Evolutionary conservation across 2,113 vertebrate genomes (phyloP), one percentile per base, ranked within the genome.

Genomic region (Datnioides undecimradiatus): DNA sequence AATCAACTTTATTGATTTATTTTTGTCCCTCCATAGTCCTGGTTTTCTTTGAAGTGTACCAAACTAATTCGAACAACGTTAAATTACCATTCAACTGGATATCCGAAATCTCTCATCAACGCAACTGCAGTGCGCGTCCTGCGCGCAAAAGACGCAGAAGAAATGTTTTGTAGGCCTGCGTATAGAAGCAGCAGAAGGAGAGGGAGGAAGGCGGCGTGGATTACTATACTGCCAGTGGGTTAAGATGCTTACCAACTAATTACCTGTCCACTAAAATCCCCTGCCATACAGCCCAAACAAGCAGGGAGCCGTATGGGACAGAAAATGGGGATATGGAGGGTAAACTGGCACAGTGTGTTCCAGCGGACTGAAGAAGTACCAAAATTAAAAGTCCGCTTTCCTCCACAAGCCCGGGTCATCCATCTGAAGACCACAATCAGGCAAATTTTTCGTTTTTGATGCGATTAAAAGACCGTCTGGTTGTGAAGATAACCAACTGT

Each of bases 201-300:
- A 64, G 48, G 85, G 88, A 82, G 81, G 79, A 87, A 80, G 80
- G 75, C 29, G 25, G 77, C 73, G 62, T 90, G 90, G 94, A 95
- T 95, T 94, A 95, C 90, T 92, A 83, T 84, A 69, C 73, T 71
- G 31, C 88, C 83, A 94, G 64, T 84, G 87, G 88, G 89, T 93
- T 95, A 94, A 95, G 94, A 93, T 93, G 94, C 94, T 94, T 94
- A 94, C 81, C 21, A 91, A 91, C 91, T 94, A 93, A 93, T 93
- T 95, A 91, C 93, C 93, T 89, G 79, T 84, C 82, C 80, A 90
- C 89, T 76, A 43, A 91, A 91, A 91, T 90, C 91, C 87, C 86
- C 52, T 68, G 82, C 73, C 80, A 65, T 59, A 45, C 91, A 82
- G 80, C 59, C 85, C 58, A 86, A 88, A 88, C 87, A 90, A 81